These are phyloP conservation scores for Dermochelys coriacea DNA, from an alignment of 2,797 vertebrate genomes.

Conservation along the genomic window DNA sequence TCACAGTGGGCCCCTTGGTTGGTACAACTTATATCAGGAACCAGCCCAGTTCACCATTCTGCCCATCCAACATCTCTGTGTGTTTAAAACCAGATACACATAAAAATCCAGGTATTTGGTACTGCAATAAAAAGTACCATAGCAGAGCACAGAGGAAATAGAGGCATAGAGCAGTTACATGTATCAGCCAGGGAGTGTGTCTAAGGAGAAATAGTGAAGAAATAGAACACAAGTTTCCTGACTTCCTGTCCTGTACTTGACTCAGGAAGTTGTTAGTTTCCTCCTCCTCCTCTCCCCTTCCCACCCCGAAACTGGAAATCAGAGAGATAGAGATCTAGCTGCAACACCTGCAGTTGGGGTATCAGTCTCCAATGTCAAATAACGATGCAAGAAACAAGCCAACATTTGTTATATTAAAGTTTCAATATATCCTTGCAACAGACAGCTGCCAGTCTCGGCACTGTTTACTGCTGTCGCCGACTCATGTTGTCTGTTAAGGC, in stretches of 20 bases:
- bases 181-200: too few species aligned
- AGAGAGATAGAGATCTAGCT: accelerated
- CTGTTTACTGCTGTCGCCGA: not conserved
- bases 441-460: not conserved
- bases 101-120: not conserved
- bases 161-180: not conserved
- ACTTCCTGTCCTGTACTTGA: not conserved
- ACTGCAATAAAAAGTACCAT: not conserved
- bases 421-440: not conserved
- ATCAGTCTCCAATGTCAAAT: not conserved
- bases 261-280: not conserved
- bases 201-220: not conserved
- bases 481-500: not conserved
- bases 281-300: not conserved
- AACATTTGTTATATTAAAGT: not conserved
- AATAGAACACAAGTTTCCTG: not conserved
- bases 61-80: not conserved
- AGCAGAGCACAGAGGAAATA: not conserved
- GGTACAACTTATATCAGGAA: accelerated
- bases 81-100: not conserved
- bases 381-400: not conserved
- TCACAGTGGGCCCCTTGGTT: not conserved
- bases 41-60: not conserved
- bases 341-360: not conserved
- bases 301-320: not conserved